A percentile compares a stretch with the other conserved stretches of the same genome.
Evolutionary conservation across 1,140 invertebrate species (phyloP).

Genomic region (Micrasema minimum): DNA sequence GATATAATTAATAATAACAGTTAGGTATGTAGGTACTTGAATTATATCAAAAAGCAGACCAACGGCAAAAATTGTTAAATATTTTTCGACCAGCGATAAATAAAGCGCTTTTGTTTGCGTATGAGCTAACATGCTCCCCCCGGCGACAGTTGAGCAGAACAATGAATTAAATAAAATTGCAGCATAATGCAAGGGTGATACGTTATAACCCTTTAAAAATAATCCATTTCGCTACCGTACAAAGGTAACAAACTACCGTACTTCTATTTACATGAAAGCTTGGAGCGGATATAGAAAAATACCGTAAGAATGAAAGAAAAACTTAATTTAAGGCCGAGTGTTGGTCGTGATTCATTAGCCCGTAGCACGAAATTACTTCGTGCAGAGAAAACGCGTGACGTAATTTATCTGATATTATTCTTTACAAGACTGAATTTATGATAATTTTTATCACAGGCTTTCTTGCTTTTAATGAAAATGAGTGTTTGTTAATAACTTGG

Average conservation of each 20-base stretch:
- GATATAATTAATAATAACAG: no score
- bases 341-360: constrained; percentile 44
- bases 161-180: constrained; percentile 10
- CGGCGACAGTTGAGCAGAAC: no score
- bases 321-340: constrained; percentile 49
- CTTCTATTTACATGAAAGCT: constrained; percentile 49
- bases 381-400: constrained; percentile 6
- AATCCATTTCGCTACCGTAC: constrained; percentile 11
- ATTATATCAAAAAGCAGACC: no score
- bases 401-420: constrained; percentile 20
- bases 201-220: constrained; percentile 7
- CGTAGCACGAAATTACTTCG: constrained; percentile 42
- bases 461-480: constrained; percentile 18
- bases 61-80: no score
- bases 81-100: no score
- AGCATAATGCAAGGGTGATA: constrained; percentile 10
- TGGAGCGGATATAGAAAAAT: constrained; percentile 47
- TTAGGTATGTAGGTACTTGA: no score
- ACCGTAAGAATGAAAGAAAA: constrained; percentile 45
- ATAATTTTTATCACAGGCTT: constrained; percentile 16
- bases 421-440: constrained; percentile 20
- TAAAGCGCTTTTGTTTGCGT: no score
- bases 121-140: no score
- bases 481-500: no score
- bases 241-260: constrained; percentile 17